Evolutionary conservation across 2,888 invertebrate genomes (phyloP), one percentile per base, ranked within the genome.

Genomic region (Tinea semifulvella): DNA sequence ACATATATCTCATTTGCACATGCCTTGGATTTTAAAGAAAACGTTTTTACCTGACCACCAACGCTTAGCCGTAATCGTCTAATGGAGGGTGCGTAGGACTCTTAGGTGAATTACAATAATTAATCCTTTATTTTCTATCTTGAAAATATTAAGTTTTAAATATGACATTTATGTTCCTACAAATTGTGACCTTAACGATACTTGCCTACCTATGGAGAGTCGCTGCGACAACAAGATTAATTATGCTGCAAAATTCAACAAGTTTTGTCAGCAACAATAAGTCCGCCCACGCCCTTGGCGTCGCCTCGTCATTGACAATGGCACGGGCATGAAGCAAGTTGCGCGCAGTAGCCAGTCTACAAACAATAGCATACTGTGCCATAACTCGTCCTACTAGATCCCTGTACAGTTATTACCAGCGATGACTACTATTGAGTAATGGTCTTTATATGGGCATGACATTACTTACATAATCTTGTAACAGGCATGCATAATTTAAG

Each of bases 271-370:
- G 39, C 18, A 38, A 43, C 35, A 35, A 51, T 51, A 51, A 51
- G 53, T 52, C 57, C 68, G 61, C 74, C 71, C 67, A 73, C 70
- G 63, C 64, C 54, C 18, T 20, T 22, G 22, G 40, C 20, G 22
- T 40, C 11, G n/a, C 40, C 22, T 56, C 50, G 53, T 49, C 50
- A 52, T 53, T 60, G 61, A 68, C 70, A 64, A 64, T 65, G 54
- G 58, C 53, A 61, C 55, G 61, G 56, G 40, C 20, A 38, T 38
- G 19, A 38, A 18, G 36, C 36, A 18, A 16, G 36, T 36, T 18
- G 36, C 36, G 16, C 73, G 70, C 65, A 75, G 71, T 73, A 68
- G 67, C 67, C 59, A 74, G 70, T 73, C 68, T 66, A 66, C 59
- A 65, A 58, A 75, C 75, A 76, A 75, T 75, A 59, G 68, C 63